These are phyloP conservation scores for Pelmatolapia mariae DNA, from an alignment of 2,113 vertebrate genomes.

Conservation along the genomic window DNA sequence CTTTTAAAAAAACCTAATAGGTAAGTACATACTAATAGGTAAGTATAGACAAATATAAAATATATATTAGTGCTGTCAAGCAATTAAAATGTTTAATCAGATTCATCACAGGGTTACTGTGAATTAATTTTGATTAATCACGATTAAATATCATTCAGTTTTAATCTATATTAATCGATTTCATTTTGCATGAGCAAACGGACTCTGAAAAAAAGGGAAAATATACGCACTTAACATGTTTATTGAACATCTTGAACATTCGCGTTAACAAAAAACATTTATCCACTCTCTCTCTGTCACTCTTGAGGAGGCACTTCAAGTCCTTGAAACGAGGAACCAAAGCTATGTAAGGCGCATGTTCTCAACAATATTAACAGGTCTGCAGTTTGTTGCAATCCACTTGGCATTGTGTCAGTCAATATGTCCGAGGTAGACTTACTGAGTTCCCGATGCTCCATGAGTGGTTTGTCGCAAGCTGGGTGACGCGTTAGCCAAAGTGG, in stretches of 20 bases:
- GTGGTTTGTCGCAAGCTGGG: not conserved
- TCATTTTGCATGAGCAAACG: too few relatives aligned
- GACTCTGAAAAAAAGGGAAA: too few relatives aligned
- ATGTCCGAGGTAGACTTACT: too few relatives aligned
- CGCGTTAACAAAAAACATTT: too few relatives aligned
- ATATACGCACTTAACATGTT: too few relatives aligned
- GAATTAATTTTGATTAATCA: too few relatives aligned
- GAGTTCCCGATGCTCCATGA: accelerated
- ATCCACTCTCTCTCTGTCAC: too few relatives aligned
- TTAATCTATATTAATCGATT: too few relatives aligned
- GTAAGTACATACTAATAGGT: not conserved
- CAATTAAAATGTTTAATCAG: not conserved
- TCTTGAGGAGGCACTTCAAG: not conserved
- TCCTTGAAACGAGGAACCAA: not conserved
- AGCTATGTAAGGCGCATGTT: not conserved
- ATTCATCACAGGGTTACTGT: not conserved
- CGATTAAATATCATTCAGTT: too few relatives aligned
- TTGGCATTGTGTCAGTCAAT: not conserved
- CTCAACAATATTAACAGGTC: not conserved
- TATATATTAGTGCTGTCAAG: not conserved
- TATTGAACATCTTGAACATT: too few relatives aligned
- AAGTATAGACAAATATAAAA: not conserved
- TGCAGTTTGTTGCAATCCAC: not conserved
- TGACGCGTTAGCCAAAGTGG: not conserved
- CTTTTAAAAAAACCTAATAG: too few relatives aligned